Percentiles rank a stretch among this genome's conserved stretches.
Evolutionary conservation across 1,140 invertebrate species (phyloP).

Genomic region (Rhysida immarginata): DNA sequence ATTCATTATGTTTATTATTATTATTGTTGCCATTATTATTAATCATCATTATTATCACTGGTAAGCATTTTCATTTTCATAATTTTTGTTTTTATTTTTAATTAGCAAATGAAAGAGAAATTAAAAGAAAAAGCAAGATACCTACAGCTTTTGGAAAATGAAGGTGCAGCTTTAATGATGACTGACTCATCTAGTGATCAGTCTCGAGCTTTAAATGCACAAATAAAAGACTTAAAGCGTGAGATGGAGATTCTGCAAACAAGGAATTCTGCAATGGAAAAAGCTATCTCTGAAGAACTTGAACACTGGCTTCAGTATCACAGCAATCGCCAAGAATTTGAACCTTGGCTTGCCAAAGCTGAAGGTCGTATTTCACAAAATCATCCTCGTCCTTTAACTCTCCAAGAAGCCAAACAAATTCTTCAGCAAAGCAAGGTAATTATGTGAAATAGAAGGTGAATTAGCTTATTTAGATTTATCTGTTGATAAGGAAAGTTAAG

Average conservation of each 20-base stretch:
- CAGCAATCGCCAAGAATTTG: conserved; percentile 50
- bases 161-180: conserved; percentile 51
- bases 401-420: conserved; percentile 61
- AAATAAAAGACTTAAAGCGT: conserved; percentile 14
- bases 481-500: too few relatives aligned
- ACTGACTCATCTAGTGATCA: conserved; percentile 19
- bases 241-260: conserved; percentile 47
- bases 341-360: conserved; percentile 74
- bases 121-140: conserved; percentile 47
- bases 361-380: conserved; percentile 55
- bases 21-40: too few relatives aligned
- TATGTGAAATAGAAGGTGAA: neutral
- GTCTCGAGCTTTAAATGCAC: conserved; percentile 8
- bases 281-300: conserved; percentile 55
- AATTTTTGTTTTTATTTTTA: too few relatives aligned
- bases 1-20: too few relatives aligned
- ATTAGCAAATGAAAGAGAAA: too few relatives aligned
- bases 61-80: too few relatives aligned
- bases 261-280: conserved; percentile 51
- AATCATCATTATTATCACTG: too few relatives aligned
- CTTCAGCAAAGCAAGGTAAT: conserved; percentile 36
- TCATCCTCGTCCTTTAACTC: conserved; percentile 40
- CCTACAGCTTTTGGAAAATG: conserved; percentile 53
- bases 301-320: conserved; percentile 74
- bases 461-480: neutral